Conservation (phyloP, 1,140 invertebrate species). For the Nylanderia fulva region DNA sequence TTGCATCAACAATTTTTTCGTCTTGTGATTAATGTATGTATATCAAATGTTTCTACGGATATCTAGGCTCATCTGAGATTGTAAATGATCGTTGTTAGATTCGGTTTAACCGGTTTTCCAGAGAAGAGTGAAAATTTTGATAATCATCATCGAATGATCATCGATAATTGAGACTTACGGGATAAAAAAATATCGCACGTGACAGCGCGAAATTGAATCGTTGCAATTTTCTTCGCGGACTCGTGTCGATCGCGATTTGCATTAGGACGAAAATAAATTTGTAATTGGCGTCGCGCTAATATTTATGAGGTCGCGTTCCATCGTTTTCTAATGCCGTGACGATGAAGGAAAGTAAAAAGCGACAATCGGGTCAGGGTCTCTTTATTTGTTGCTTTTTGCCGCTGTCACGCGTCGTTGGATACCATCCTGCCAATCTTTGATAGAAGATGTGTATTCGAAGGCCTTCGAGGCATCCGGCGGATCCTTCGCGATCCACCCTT, state of each 20-base stretch:
- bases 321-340: not conserved
- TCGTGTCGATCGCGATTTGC: not conserved
- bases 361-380: slow-evolving; percentile 52
- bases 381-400: slow-evolving; percentile 58
- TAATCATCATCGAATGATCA: not conserved
- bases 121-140: slow-evolving; percentile 64
- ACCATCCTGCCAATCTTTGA: slow-evolving; percentile 49
- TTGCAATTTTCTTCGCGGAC: slow-evolving; percentile 22
- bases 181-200: not conserved
- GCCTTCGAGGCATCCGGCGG: slow-evolving; percentile 63
- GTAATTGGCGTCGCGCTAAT: not conserved
- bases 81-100: slow-evolving; percentile 21
- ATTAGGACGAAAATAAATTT: slow-evolving; percentile 3
- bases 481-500: slow-evolving; percentile 45
- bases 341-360: slow-evolving; percentile 53
- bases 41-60: not conserved
- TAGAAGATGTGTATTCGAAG: slow-evolving; percentile 53
- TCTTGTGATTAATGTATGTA: not conserved
- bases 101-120: slow-evolving; percentile 53
- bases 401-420: slow-evolving; percentile 62
- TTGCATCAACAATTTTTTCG: not conserved
- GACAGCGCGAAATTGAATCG: not conserved
- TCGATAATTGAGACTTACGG: not conserved
- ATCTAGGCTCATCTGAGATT: not conserved
- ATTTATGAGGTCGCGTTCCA: slow-evolving; percentile 27